A percentile compares a stretch with the other conserved stretches of the same genome.
phyloP scores from a whole-genome alignment of 2,797 vertebrate genomes.

The Pseudopleuronectes americanus region DNA sequence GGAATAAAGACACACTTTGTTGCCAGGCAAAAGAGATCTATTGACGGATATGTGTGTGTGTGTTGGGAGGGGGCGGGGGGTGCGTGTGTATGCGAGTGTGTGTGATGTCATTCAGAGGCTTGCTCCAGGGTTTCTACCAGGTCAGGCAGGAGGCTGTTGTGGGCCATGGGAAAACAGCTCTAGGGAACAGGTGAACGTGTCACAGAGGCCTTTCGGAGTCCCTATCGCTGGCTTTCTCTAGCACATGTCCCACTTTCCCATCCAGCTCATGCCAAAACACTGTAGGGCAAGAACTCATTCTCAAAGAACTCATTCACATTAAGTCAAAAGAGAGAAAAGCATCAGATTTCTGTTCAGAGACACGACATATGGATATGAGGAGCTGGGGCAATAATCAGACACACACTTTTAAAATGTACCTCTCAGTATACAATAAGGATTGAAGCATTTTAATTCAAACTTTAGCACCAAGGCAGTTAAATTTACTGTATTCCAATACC shows the following conservation, averaged over 20 bases:
- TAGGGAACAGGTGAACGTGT: slow-evolving; percentile 85
- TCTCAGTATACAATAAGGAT: neutral
- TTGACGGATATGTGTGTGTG: slow-evolving; percentile 24
- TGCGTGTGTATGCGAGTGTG: slow-evolving; percentile 30
- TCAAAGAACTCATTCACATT: slow-evolving; percentile 31
- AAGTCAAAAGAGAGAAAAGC: slow-evolving; percentile 15
- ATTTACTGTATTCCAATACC: neutral
- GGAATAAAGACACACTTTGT: slow-evolving; percentile 22
- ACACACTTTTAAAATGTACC: neutral
- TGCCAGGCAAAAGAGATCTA: slow-evolving; percentile 12
- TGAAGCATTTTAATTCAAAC: neutral
- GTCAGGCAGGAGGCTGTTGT: slow-evolving; percentile 72
- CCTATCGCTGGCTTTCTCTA: slow-evolving; percentile 38
- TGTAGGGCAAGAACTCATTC: slow-evolving; percentile 60
- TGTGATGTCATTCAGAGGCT: slow-evolving; percentile 53
- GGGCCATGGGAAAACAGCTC: slow-evolving; percentile 83
- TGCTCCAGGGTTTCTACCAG: slow-evolving; percentile 59
- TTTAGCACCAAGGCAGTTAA: neutral
- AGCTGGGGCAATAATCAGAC: neutral
- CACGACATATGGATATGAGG: neutral
- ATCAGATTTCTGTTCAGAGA: slow-evolving; percentile 7
- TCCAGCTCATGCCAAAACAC: slow-evolving; percentile 76
- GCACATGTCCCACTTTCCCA: slow-evolving; percentile 75
- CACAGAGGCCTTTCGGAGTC: slow-evolving; percentile 69
- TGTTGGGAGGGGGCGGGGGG: neutral